Percentiles rank a stretch among this genome's conserved stretches.
phyloP scores from a whole-genome alignment of 2,113 vertebrate genomes.

The Notothenia coriiceps region DNA sequence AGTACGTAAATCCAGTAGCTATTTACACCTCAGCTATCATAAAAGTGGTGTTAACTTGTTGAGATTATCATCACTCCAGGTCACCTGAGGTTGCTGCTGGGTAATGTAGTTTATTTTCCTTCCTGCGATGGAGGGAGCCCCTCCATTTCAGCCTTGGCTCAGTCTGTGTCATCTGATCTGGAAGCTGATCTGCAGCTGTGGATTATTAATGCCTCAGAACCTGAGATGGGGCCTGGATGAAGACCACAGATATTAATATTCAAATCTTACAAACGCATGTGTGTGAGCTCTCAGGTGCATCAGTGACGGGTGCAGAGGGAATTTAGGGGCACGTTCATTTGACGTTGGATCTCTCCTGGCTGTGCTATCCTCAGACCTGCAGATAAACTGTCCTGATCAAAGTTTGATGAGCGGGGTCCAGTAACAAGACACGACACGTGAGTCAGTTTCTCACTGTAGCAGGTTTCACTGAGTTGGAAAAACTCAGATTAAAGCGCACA shows the following conservation, averaged over 20 bases:
- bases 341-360: not conserved
- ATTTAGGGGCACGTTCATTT: not conserved
- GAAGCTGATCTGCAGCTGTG: constrained; percentile 63
- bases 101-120: constrained; percentile 22
- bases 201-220: constrained; percentile 76
- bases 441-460: too few species aligned
- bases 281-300: constrained; percentile 5
- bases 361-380: not conserved
- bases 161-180: constrained; percentile 67
- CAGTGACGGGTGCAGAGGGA: not conserved
- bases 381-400: constrained; percentile 60
- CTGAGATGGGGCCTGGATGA: constrained; percentile 50
- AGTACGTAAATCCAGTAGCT: too few species aligned
- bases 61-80: too few species aligned
- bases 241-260: constrained; percentile 33
- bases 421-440: constrained; percentile 58
- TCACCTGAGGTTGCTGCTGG: constrained; percentile 1
- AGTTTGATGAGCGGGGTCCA: constrained; percentile 62
- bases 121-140: constrained; percentile 47
- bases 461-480: too few species aligned
- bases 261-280: not conserved
- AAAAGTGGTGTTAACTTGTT: too few species aligned
- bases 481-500: too few species aligned
- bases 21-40: too few species aligned
- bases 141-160: constrained; percentile 50